phyloP scores from a whole-genome alignment of 2,888 invertebrate genomes.

The Shargacucullia verbasci region DNA sequence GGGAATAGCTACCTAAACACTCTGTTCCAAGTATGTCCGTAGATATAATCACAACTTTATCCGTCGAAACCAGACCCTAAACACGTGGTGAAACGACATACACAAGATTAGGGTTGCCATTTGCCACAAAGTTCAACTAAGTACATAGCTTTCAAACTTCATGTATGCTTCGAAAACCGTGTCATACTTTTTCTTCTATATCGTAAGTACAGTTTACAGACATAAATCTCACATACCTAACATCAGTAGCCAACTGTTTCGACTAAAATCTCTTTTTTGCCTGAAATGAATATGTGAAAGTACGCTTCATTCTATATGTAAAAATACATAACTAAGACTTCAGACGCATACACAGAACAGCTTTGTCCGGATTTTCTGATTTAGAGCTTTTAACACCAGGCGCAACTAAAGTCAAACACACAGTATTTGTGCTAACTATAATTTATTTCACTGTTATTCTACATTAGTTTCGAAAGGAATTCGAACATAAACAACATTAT shows the following conservation, averaged over 20 bases:
- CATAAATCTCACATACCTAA: too few species aligned
- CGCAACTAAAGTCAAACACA: conserved; percentile 24
- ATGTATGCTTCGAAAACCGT: too few species aligned
- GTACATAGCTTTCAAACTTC: too few species aligned
- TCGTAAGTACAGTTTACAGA: too few species aligned
- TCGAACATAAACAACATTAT: conserved; percentile 31
- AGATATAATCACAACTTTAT: conserved; percentile 40
- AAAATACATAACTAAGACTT: neutral
- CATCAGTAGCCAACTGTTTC: too few species aligned
- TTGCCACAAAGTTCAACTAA: neutral
- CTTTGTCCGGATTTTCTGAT: conserved; percentile 18
- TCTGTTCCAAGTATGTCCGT: conserved; percentile 29
- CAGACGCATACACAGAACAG: conserved; percentile 4
- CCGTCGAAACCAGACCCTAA: conserved; percentile 14
- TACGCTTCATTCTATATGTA: too few species aligned
- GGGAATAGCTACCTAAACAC: conserved; percentile 39
- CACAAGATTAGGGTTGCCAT: neutral
- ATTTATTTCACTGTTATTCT: conserved; percentile 39
- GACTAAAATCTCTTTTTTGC: too few species aligned
- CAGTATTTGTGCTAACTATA: conserved; percentile 26
- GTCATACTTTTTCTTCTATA: too few species aligned
- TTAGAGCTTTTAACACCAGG: conserved; percentile 22
- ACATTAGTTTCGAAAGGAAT: conserved; percentile 29
- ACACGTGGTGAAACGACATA: conserved; percentile 5
- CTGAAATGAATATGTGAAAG: too few species aligned